Percentiles rank a stretch among this genome's conserved stretches.
These are phyloP conservation scores for Thamnaconus septentrionalis DNA, from an alignment of 2,113 vertebrate species.

Conservation along the genomic window DNA sequence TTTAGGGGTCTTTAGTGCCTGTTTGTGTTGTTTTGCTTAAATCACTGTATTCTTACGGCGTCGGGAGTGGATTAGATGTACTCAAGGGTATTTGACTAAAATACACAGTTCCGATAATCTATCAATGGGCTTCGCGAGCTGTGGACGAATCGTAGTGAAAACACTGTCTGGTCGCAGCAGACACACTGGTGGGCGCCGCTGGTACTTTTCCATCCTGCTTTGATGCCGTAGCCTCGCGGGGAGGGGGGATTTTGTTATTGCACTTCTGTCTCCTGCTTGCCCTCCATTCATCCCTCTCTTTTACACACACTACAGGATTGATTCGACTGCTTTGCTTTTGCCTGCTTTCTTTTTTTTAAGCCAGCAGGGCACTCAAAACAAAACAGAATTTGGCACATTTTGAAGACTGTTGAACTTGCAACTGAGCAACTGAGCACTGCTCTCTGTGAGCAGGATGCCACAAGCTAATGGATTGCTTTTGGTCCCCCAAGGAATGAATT, in stretches of 20 bases:
- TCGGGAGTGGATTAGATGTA: background rate
- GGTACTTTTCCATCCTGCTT: conserved; percentile 65
- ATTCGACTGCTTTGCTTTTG: conserved; percentile 28
- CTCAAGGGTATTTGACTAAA: background rate
- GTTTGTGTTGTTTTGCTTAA: too few relatives aligned
- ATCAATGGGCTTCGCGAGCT: conserved; percentile 54
- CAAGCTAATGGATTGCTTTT: too few relatives aligned
- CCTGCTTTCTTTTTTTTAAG: conserved; percentile 23
- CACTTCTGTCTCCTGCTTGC: conserved; percentile 16
- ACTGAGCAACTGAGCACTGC: conserved; percentile 6
- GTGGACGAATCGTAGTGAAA: conserved; percentile 63
- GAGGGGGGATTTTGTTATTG: conserved; percentile 44
- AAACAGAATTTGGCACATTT: conserved; percentile 45
- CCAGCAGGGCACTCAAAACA: conserved; percentile 53
- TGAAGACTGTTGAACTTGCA: conserved; percentile 27
- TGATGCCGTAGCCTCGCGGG: conserved; percentile 41
- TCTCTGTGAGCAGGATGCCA: conserved; percentile 2
- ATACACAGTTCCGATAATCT: conserved; percentile 55
- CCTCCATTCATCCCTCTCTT: conserved; percentile 22
- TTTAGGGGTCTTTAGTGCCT: too few relatives aligned
- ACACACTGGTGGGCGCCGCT: conserved; percentile 29
- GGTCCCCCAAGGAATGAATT: too few relatives aligned
- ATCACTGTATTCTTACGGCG: too few relatives aligned
- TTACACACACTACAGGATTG: conserved; percentile 35
- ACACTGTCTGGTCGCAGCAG: conserved; percentile 65